Evolutionary conservation across 2,888 invertebrate species (phyloP), one percentile per base, ranked within the genome.

Genomic region (Ennomos quercinarius): DNA sequence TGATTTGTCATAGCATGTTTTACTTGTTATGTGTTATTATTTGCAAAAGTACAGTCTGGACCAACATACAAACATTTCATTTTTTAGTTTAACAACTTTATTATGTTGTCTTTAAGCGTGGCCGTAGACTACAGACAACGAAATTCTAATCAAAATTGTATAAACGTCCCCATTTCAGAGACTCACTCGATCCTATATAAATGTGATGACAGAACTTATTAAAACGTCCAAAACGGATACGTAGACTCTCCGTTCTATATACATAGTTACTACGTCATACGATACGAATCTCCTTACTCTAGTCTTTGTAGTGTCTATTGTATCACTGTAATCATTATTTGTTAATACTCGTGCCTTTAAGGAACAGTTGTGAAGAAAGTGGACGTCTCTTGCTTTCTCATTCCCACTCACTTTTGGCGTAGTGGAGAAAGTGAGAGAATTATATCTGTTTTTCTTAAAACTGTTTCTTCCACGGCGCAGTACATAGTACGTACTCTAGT

Each of bases 261-360:
- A 27, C 55, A 42, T 55, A 55, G 47, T 54, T 63, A 66, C 63
- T 66, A 57, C 44, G 48, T 55, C 61, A 40, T 61, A 64, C 53
- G 46, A 64, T 68, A 62, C 66, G 59, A 71, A 67, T 72, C 67
- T 71, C 66, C 70, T 75, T 63, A 72, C 62, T 83, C 72, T 86
- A 86, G 86, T 83, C 81, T 83, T 77, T 67, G 88, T 88, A 87
- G 87, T 79, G 73, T 79, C 73, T 78, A 74, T 68, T 76, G 74
- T 78, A 72, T 75, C 64, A 66, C 70, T 71, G 57, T 78, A 73
- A 70, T 71, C 68, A 72, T 75, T 67, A 74, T 81, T 77, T 77
- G 74, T 83, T 78, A 17, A 27, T 27, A 27, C 27, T 27, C 27
- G 27, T 5, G 6, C 27, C 27, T 27, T 27, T 27, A 6, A 27